Conservation (phyloP, 2,888 invertebrate genomes). For the Coenonympha glycerion region DNA sequence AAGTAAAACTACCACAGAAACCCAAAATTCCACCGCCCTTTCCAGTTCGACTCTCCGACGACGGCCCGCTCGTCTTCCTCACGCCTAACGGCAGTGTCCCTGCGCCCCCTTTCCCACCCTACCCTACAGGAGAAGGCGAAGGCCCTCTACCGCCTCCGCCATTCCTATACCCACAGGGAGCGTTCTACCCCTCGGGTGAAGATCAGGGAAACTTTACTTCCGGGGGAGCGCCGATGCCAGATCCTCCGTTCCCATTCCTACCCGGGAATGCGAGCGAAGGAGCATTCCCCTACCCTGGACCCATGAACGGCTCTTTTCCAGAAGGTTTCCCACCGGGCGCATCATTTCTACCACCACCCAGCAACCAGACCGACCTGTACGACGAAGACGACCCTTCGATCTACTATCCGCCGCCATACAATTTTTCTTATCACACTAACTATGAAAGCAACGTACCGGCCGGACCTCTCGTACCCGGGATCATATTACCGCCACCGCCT, state of each 20-base stretch:
- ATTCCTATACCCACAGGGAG: slow-evolving; percentile 77
- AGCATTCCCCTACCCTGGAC: slow-evolving; percentile 71
- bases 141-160: slow-evolving; percentile 71
- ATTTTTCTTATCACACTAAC: slow-evolving; percentile 87
- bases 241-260: slow-evolving; percentile 79
- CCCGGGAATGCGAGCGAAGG: slow-evolving; percentile 76
- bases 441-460: slow-evolving; percentile 86
- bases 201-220: slow-evolving; percentile 79
- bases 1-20: slow-evolving; percentile 87
- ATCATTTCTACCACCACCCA: slow-evolving; percentile 80
- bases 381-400: slow-evolving; percentile 94
- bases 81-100: slow-evolving; percentile 85
- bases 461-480: slow-evolving; percentile 91
- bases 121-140: slow-evolving; percentile 78
- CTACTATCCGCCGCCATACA: slow-evolving; percentile 94
- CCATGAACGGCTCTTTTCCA: slow-evolving; percentile 77
- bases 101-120: slow-evolving; percentile 80
- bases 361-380: slow-evolving; percentile 84
- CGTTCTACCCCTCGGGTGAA: slow-evolving; percentile 74
- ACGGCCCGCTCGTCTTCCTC: slow-evolving; percentile 91
- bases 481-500: slow-evolving; percentile 90
- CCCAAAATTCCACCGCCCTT: slow-evolving; percentile 94
- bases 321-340: slow-evolving; percentile 74
- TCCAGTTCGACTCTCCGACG: slow-evolving; percentile 91
- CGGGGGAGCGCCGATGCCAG: slow-evolving; percentile 79